These are phyloP conservation scores for Budorcas taxicolor DNA, from an alignment of 2,113 vertebrate genomes.

Conservation along the genomic window DNA sequence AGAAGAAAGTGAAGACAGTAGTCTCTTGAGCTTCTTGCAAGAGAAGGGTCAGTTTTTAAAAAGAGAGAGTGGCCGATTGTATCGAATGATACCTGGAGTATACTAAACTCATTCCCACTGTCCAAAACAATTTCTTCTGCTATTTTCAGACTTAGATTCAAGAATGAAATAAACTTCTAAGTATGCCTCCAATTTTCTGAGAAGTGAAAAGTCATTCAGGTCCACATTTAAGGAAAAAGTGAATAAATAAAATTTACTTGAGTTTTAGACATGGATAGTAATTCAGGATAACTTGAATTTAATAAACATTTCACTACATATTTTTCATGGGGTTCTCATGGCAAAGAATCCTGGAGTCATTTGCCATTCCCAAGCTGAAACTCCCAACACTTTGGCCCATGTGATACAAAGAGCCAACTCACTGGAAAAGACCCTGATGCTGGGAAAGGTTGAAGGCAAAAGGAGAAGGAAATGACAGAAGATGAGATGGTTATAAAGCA, in stretches of 20 bases:
- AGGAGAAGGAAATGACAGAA: background rate
- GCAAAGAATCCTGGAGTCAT: background rate
- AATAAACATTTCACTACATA: background rate
- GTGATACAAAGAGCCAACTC: background rate
- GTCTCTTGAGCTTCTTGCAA: background rate
- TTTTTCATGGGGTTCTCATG: background rate
- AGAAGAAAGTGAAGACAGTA: background rate
- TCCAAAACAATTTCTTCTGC: background rate
- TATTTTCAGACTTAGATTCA: background rate
- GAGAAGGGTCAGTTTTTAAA: background rate
- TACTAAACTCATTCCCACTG: background rate
- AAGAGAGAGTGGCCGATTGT: background rate
- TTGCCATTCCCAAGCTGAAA: background rate
- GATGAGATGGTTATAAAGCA: background rate
- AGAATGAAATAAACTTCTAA: background rate
- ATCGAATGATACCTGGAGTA: background rate
- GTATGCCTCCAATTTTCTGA: background rate
- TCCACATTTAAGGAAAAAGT: background rate
- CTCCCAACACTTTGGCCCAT: background rate
- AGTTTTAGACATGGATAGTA: background rate
- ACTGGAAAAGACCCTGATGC: background rate
- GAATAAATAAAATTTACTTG: background rate
- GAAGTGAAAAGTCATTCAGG: background rate
- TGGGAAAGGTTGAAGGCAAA: background rate
- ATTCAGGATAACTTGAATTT: background rate